Percentiles rank a stretch among this genome's conserved stretches.
phyloP scores from a whole-genome alignment of 2,113 vertebrate genomes.

The Neodontobutis hainanensis region DNA sequence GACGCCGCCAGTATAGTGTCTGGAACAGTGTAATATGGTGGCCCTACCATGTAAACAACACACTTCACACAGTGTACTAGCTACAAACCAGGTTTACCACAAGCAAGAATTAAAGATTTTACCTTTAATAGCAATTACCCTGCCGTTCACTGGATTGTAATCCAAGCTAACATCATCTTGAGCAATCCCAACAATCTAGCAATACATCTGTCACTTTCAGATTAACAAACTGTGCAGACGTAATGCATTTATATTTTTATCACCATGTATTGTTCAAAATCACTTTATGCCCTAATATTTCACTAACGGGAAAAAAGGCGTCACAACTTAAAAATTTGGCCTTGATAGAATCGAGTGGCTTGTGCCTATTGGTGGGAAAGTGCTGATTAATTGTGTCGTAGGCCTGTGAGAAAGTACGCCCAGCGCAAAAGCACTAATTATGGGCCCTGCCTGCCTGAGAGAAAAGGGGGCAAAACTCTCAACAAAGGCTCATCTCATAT shows the following conservation, averaged over 20 bases:
- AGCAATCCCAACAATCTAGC: too few relatives aligned
- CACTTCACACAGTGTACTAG: too few relatives aligned
- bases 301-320: conserved; percentile 38
- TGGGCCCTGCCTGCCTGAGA: conserved; percentile 70
- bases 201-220: too few relatives aligned
- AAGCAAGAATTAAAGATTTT: too few relatives aligned
- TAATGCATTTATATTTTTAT: not conserved
- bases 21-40: too few relatives aligned
- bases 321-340: conserved; percentile 68
- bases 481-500: conserved; percentile 86
- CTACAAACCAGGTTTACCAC: too few relatives aligned
- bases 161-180: too few relatives aligned
- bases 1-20: too few relatives aligned
- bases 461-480: conserved; percentile 76
- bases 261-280: conserved; percentile 13
- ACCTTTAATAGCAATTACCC: too few relatives aligned
- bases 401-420: conserved; percentile 85
- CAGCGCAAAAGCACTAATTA: conserved; percentile 83
- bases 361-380: conserved; percentile 83
- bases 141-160: too few relatives aligned
- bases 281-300: conserved; percentile 23
- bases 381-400: conserved; percentile 85
- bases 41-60: too few relatives aligned
- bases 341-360: conserved; percentile 77
- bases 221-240: too few relatives aligned